Conservation (phyloP, 2,888 invertebrate species). For the Cerceris ruficornis region DNA sequence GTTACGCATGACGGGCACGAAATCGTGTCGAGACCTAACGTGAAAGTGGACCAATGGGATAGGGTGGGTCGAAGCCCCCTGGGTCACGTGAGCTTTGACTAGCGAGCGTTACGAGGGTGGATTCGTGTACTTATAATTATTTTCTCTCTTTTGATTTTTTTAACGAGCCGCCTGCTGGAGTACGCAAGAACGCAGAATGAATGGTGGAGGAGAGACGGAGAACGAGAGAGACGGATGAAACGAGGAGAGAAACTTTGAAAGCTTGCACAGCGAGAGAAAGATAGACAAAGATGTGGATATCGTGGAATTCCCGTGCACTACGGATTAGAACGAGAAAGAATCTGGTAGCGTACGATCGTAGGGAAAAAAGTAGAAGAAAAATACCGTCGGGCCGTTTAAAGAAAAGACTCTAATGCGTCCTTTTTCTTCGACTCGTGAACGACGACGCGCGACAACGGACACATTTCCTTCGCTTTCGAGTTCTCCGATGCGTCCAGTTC, state of each 20-base stretch:
- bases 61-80: slow-evolving; percentile 53
- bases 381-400: neutral
- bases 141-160: slow-evolving; percentile 65
- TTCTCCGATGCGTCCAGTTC: neutral
- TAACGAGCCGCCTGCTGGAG: slow-evolving; percentile 54
- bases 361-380: no score
- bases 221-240: slow-evolving; percentile 2
- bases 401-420: slow-evolving; percentile 26
- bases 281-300: neutral
- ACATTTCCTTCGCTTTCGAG: neutral
- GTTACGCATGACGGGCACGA: slow-evolving; percentile 63
- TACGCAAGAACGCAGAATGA: slow-evolving; percentile 37
- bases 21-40: slow-evolving; percentile 69
- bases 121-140: slow-evolving; percentile 65
- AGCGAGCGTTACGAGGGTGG: slow-evolving; percentile 66
- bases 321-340: no score
- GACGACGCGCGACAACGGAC: neutral
- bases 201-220: slow-evolving; percentile 16
- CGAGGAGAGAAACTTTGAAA: neutral
- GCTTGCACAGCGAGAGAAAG: neutral
- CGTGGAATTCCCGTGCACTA: no score
- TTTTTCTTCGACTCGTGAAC: neutral
- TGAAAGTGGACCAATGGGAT: slow-evolving; percentile 68
- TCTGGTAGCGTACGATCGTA: no score
- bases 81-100: slow-evolving; percentile 69